A percentile compares a stretch with the other conserved stretches of the same genome.
Evolutionary conservation across 2,888 invertebrate species (phyloP).

Genomic region (Melieria omissa): DNA sequence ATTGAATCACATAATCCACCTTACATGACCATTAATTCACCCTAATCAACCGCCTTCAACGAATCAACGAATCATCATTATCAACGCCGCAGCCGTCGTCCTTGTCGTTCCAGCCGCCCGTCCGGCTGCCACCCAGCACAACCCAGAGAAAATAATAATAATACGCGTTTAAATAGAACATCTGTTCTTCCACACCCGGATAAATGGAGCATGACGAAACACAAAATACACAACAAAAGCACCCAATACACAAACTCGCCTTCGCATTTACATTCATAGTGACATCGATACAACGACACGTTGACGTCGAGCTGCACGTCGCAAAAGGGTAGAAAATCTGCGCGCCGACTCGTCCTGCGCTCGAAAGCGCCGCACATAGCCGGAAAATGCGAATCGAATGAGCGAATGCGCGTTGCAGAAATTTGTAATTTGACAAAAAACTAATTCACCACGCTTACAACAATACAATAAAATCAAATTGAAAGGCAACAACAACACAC

Average conservation of each 20-base stretch:
- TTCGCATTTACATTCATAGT: constrained; percentile 24
- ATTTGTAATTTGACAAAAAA: constrained; percentile 66
- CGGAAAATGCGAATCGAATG: constrained; percentile 58
- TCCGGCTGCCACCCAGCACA: neutral
- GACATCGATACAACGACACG: constrained; percentile 19
- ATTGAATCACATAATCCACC: constrained; percentile 64
- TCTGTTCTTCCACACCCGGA: constrained; percentile 67
- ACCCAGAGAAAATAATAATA: constrained; percentile 56
- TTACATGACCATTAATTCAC: constrained; percentile 67
- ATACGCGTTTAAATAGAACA: constrained; percentile 67
- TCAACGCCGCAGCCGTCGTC: constrained; percentile 31
- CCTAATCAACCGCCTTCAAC: constrained; percentile 62
- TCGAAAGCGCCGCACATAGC: constrained; percentile 24
- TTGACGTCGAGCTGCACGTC: no score
- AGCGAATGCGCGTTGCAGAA: constrained; percentile 57
- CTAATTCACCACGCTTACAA: constrained; percentile 64
- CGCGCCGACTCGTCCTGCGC: neutral
- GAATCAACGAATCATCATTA: constrained; percentile 50
- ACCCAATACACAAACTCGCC: constrained; percentile 31
- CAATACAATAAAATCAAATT: constrained; percentile 41
- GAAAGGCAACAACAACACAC: neutral
- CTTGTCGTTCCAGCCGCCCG: neutral
- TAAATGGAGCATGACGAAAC: constrained; percentile 68
- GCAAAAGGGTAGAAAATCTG: constrained; percentile 49
- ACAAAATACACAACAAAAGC: constrained; percentile 53